Base-by-base conservation (phyloP, 2,113 vertebrate species). In the Gambusia affinis region DNA sequence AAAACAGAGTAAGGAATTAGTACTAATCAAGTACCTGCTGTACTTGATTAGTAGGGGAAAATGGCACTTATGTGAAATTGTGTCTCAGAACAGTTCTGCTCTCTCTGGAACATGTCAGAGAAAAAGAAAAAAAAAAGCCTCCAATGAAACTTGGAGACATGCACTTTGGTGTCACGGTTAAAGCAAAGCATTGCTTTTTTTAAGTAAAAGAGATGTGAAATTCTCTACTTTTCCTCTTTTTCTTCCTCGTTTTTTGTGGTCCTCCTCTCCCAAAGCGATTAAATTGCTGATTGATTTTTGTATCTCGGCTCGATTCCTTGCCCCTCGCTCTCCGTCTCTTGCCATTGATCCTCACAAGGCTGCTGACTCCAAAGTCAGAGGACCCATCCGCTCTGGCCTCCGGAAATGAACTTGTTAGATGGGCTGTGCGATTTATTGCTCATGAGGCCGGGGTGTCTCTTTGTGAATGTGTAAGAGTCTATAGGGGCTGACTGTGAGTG, bases 211-310 rank as follows among this genome's bases (percentile, higher is more conserved):
- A 92, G 80, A 80, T 6, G 62, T 73, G 79, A 85, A 93, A 91
- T 92, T 92, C 87, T 90, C 83, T 72, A 61, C 63, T 77, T 77
- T 84, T 83, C 44, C 17, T 19, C 78, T 83, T 87, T 76, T 89
- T 86, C 77, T 81, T 60, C 70, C 72, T 75, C 79, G 85, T 82
- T 86, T 88, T 80, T 89, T 88, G 73, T 80, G 54, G 64, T 83
- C 76, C 82, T 79, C 83, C 89, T 88, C 81, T 88, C 87, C 88
- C 73, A 67, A 91, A 93, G 93, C 88, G 91, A 95, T 95, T 94
- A 95, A 94, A 94, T 93, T 92, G 88, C 93, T 93, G 92, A 95
- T 95, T 95, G 95, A 95, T 95, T 95, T 94, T 93, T 92, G 92
- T 89, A 92, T 94, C 91, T 92, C 87, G 70, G 91, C 91, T 95